Base-by-base conservation (phyloP, 2,888 invertebrate species). In the Ochropleura plecta region DNA sequence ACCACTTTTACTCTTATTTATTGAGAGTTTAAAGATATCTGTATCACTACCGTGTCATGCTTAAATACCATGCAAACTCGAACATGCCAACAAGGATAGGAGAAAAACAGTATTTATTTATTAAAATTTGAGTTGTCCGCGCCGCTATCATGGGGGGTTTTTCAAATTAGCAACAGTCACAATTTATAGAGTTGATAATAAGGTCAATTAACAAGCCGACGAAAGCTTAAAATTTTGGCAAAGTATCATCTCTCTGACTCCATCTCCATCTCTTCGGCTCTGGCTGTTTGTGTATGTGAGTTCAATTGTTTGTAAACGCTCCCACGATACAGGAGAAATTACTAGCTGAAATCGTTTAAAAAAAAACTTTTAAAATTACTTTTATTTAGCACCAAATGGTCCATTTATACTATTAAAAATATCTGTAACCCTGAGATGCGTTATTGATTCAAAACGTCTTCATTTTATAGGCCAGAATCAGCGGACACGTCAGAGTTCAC, bases 401-500 rank as follows among this genome's bases (percentile, higher is more conserved):
- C 9, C 18, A 42, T 18, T 5, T 44, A 30, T 51, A 10, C 9
- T 30, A 42, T 12, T 30, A 10, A n/a, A 70, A 51, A 30, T n/a
- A n/a, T n/a, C n/a, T n/a, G n/a, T n/a, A n/a, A n/a, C n/a, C n/a
- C n/a, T n/a, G n/a, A n/a, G 18, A 51, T 40, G 14, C 46, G 46
- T n/a, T 46, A 40, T 40, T 67, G 40, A 72, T 48, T n/a, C n/a
- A 16, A 20, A 46, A 30, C 5, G 14, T 63, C 5, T 20, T 67
- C 20, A 3, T 16, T 48, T 59, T 62, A 46, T 93, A 98, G 99
- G 93, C 99, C 99, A 10, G 99, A 99, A 90, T 98, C 99, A 67
- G 99, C 99, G 40, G 98, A 98, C 84, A 98, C 98, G 59, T 97
- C 98, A 42, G 98, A 98, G 92, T 99, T 99, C 93, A 97, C 97